phyloP scores from a whole-genome alignment of 2,113 vertebrate species.

The Tragelaphus scriptus region DNA sequence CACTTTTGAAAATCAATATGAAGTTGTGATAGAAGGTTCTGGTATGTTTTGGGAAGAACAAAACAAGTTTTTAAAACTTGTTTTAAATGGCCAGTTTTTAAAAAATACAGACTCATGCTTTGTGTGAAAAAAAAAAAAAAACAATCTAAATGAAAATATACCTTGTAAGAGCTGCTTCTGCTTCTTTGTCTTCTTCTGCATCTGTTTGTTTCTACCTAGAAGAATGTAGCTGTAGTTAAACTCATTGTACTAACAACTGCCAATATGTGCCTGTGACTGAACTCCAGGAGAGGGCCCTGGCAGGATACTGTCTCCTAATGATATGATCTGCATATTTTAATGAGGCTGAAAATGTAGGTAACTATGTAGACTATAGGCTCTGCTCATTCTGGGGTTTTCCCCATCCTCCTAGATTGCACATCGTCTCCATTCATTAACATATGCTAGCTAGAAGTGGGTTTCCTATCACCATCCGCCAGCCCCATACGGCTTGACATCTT shows the following conservation, averaged over 20 bases:
- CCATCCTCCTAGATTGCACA: conserved; percentile 29
- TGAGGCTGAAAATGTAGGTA: conserved; percentile 59
- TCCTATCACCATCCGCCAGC: conserved; percentile 61
- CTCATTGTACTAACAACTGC: background rate
- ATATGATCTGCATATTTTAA: conserved; percentile 75
- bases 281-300: conserved; percentile 5
- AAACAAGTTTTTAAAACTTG: background rate
- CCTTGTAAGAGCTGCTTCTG: background rate
- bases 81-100: background rate
- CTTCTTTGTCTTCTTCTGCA: background rate
- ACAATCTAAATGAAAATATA: background rate
- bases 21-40: background rate
- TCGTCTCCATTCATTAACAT: conserved; percentile 77
- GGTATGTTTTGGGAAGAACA: background rate
- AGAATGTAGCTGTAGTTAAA: background rate
- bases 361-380: background rate
- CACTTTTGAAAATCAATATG: background rate
- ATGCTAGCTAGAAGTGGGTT: conserved; percentile 69
- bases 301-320: conserved; percentile 55
- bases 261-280: background rate
- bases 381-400: conserved; percentile 37
- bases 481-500: conserved; percentile 77
- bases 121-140: background rate
- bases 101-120: background rate
- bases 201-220: background rate